Base-by-base conservation (phyloP, 2,888 invertebrate species). In the Xanthorhoe spadicearia region DNA sequence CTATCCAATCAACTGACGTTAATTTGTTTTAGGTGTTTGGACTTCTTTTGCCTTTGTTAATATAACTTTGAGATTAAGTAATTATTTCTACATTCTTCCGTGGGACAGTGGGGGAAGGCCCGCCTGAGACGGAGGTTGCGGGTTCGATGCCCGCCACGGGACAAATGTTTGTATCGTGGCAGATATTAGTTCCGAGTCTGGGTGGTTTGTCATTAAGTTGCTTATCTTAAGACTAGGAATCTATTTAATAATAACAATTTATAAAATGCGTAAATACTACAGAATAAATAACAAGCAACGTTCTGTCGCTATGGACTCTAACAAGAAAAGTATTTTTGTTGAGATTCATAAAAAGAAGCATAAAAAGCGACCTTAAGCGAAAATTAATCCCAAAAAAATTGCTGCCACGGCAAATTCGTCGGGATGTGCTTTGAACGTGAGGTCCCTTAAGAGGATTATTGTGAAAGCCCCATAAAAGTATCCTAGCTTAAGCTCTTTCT, bases 401-500 rank as follows among this genome's bases (percentile, higher is more conserved):
- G 18, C 46, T 60, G 62, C 60, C 60, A 63, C 51, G 55, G 64
- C 62, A 67, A 65, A 65, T 67, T 63, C 57, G 61, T 52, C 32
- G 51, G 61, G 55, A 68, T 62, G 61, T 70, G 57, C 61, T 54
- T 63, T 56, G 61, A 53, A 67, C 64, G 68, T 59, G 66, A 58
- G 67, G 55, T 62, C 70, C 54, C 60, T 63, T 72, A 70, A 70
- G 68, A 69, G 73, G 70, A 70, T 71, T 68, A 71, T 58, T 59
- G 19, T 59, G 54, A 17, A 66, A 63, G 60, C 52, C 49, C 60
- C 66, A 64, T 71, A 71, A 69, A 74, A 73, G 61, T 60, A 43
- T 13, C 38, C 54, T 52, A 43, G 56, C 15, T 58, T 32, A 51
- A 51, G 51, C 23, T 50, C 17, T 51, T 51, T 13, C 13, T 5